These are phyloP conservation scores for Apamea sordens DNA, from an alignment of 2,888 invertebrate genomes.

Conservation along the genomic window DNA sequence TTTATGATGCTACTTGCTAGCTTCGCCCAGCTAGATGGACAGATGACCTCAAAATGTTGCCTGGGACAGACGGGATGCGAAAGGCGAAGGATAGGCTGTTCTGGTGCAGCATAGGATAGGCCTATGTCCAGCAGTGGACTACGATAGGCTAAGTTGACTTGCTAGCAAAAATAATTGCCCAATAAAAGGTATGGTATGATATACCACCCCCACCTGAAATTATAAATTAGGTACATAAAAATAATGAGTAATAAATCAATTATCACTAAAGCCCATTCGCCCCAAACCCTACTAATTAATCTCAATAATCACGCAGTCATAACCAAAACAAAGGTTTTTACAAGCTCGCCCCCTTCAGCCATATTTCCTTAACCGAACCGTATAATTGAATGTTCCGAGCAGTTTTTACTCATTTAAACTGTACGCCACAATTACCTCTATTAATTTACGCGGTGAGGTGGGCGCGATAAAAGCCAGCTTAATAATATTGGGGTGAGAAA, in stretches of 20 bases:
- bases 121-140: no score
- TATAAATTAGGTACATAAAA: neutral
- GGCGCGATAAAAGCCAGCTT: slow-evolving; percentile 80
- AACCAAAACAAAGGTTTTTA: slow-evolving; percentile 57
- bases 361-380: slow-evolving; percentile 64
- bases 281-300: slow-evolving; percentile 37
- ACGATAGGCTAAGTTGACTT: no score
- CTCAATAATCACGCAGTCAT: slow-evolving; percentile 56
- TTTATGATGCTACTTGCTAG: neutral
- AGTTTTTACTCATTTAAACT: slow-evolving; percentile 78
- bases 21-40: neutral
- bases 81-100: neutral
- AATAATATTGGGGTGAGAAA: slow-evolving; percentile 74
- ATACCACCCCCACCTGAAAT: no score
- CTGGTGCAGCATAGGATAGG: no score
- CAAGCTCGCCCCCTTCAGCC: slow-evolving; percentile 46
- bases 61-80: neutral
- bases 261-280: neutral
- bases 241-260: slow-evolving; percentile 23
- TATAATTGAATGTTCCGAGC: slow-evolving; percentile 71
- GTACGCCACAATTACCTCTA: slow-evolving; percentile 76
- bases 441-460: slow-evolving; percentile 78
- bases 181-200: no score
- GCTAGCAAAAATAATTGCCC: no score
- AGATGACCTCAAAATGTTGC: neutral